phyloP scores from a whole-genome alignment of 2,797 vertebrate species.

The Babyrousa celebensis region DNA sequence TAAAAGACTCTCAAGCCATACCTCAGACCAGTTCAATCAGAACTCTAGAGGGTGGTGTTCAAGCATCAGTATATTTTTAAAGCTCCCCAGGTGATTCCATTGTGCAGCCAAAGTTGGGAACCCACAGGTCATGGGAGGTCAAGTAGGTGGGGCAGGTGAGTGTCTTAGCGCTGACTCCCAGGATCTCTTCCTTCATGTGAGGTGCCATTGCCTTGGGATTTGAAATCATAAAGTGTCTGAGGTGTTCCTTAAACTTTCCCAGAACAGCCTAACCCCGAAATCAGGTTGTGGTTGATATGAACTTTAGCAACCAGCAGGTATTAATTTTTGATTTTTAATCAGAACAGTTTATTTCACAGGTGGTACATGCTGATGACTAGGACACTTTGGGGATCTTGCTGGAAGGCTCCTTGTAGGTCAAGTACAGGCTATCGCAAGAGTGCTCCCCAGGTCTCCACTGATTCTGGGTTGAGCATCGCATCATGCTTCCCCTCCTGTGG shows the following conservation, averaged over 20 bases:
- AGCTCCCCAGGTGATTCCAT: background rate
- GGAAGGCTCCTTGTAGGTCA: background rate
- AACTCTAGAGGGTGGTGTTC: background rate
- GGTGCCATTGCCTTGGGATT: background rate
- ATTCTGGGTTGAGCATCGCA: background rate
- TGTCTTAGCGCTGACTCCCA: background rate
- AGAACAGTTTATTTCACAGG: constrained; percentile 75
- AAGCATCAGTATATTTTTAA: background rate
- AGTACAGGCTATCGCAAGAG: too few species aligned
- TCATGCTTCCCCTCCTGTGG: background rate
- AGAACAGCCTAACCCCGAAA: background rate
- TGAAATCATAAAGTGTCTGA: background rate
- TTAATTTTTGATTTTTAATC: background rate
- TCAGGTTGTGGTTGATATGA: constrained; percentile 16
- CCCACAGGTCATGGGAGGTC: background rate
- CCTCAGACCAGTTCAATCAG: background rate
- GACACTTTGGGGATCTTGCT: background rate
- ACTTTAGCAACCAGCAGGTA: background rate
- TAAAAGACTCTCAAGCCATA: background rate
- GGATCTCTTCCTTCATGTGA: constrained; percentile 16
- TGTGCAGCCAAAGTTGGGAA: background rate
- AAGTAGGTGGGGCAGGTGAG: background rate
- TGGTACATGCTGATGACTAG: background rate
- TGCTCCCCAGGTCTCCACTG: background rate
- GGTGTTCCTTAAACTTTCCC: background rate